A percentile compares a stretch with the other conserved stretches of the same genome.
Conservation (phyloP, 2,797 vertebrate genomes). For the Takifugu ocellatus region DNA sequence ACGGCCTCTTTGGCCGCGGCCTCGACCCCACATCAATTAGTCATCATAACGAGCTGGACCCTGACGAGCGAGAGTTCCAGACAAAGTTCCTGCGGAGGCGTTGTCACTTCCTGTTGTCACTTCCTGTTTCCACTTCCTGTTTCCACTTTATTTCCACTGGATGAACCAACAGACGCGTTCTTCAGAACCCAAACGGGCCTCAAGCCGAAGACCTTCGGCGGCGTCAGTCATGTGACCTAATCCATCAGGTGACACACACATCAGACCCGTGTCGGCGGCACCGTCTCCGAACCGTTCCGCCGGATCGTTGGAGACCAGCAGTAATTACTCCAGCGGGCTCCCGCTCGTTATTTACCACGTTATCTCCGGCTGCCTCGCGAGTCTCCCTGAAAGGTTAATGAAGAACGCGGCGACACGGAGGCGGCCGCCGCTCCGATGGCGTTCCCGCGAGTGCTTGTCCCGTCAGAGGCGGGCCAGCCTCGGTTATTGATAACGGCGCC, state of each 20-base stretch:
- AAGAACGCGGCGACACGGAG: constrained; percentile 50
- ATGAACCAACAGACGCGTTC: too few relatives aligned
- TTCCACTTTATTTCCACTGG: too few relatives aligned
- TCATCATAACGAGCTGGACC: constrained; percentile 59
- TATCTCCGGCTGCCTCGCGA: constrained; percentile 55
- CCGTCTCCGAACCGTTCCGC: not conserved
- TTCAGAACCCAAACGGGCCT: too few relatives aligned
- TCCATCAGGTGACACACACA: too few relatives aligned
- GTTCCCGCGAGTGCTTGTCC: constrained; percentile 9
- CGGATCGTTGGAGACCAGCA: constrained; percentile 47
- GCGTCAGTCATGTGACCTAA: too few relatives aligned
- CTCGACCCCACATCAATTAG: constrained; percentile 67
- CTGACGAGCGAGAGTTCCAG: constrained; percentile 32
- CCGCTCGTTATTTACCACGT: constrained; percentile 58
- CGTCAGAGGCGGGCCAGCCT: constrained; percentile 61
- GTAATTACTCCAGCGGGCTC: constrained; percentile 53
- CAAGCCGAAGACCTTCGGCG: too few relatives aligned
- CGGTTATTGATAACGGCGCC: constrained; percentile 75
- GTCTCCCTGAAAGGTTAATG: constrained; percentile 69
- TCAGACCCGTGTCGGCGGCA: too few relatives aligned
- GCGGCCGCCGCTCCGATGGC: constrained; percentile 22
- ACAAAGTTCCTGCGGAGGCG: constrained; percentile 27
- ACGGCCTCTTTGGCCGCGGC: constrained; percentile 48
- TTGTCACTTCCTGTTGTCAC: too few relatives aligned
- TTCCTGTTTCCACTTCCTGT: too few relatives aligned